These are phyloP conservation scores for Diabrotica undecimpunctata DNA, from an alignment of 1,140 invertebrate genomes.

Conservation along the genomic window DNA sequence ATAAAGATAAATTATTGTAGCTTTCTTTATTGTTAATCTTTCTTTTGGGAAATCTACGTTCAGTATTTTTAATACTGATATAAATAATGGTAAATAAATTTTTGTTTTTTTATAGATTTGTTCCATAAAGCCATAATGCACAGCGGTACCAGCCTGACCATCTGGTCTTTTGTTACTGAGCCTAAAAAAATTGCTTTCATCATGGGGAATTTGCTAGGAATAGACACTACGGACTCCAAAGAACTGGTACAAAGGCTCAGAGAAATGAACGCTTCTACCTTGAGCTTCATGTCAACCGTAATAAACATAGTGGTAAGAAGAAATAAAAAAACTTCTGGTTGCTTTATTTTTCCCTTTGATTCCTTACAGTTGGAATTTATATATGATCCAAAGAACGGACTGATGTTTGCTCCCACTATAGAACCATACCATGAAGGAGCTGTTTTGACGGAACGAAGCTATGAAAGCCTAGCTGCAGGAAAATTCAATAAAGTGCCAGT, in stretches of 20 bases:
- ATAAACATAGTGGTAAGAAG: background rate
- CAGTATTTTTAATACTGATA: too few relatives aligned
- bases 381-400: background rate
- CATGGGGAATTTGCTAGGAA: slow-evolving; percentile 17
- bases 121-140: slow-evolving; percentile 23
- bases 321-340: too few relatives aligned
- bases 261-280: slow-evolving; percentile 15
- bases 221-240: slow-evolving; percentile 15
- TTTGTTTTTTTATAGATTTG: slow-evolving; percentile 43
- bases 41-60: too few relatives aligned
- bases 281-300: slow-evolving; percentile 6
- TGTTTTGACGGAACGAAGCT: slow-evolving; percentile 45
- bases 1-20: slow-evolving; percentile 50
- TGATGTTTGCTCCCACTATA: slow-evolving; percentile 19
- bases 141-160: slow-evolving; percentile 20
- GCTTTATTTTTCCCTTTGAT: background rate
- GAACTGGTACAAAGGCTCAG: slow-evolving; percentile 16
- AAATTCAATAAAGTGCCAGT: slow-evolving; percentile 54
- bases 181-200: slow-evolving; percentile 17
- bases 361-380: background rate
- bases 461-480: slow-evolving; percentile 41
- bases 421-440: slow-evolving; percentile 33
- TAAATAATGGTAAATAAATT: slow-evolving; percentile 43
- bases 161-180: slow-evolving; percentile 7
- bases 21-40: too few relatives aligned